Conservation (phyloP, 2,113 vertebrate species). For the Erythrocercus mccallii region DNA sequence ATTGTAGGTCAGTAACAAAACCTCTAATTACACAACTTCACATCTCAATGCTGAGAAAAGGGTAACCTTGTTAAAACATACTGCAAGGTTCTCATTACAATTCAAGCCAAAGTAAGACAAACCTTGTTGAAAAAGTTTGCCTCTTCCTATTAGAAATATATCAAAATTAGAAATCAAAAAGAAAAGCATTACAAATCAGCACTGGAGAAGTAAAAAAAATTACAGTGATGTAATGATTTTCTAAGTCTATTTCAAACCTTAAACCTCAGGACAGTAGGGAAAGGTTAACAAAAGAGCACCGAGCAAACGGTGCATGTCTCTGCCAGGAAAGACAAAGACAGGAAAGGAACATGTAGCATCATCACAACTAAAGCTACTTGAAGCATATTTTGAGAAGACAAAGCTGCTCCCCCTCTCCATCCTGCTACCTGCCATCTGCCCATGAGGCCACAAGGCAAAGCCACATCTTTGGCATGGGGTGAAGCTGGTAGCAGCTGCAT, state of each 20-base stretch:
- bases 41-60: background rate
- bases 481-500: background rate
- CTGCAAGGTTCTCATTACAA: background rate
- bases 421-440: background rate
- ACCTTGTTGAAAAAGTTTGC: background rate
- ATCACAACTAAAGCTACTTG: background rate
- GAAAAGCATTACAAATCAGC: background rate
- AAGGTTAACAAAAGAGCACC: background rate
- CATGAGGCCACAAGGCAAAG: background rate
- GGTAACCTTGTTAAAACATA: background rate
- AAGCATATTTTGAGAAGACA: background rate
- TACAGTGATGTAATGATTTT: background rate
- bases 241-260: background rate
- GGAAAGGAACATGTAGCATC: fast-evolving
- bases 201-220: background rate
- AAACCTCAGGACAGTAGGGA: background rate
- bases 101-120: background rate
- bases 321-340: background rate
- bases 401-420: background rate
- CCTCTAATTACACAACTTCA: background rate
- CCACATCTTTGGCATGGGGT: background rate
- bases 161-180: background rate
- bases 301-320: background rate
- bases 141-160: background rate
- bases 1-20: background rate